Evolutionary conservation across 2,797 vertebrate species (phyloP), one percentile per base, ranked within the genome.

Genomic region (Bradypodion pumilum): DNA sequence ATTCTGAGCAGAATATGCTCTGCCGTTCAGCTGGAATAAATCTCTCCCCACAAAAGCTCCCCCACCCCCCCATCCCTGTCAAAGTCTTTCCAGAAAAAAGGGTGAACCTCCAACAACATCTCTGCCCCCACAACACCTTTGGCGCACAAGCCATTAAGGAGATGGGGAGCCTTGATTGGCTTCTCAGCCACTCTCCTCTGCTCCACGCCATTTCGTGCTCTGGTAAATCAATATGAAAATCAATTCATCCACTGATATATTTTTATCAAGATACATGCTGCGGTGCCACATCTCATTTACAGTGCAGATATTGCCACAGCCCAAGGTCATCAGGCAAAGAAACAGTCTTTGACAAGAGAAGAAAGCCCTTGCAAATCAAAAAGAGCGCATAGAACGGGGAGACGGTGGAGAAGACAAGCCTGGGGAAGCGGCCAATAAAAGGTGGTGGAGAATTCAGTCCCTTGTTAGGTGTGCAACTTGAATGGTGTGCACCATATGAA

Each of bases 251-350:
- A 86, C 92, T 63, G 66, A 92, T 94, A 89, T 89, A 44, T 87
- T 93, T n/a, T 94, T 89, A 95, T 93, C 92, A 90, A 87, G 94
- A 93, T 70, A 27, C 84, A 91, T 90, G 90, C 62, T 46, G 90
- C 21, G 1, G 84, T 90, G 92, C 94, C 94, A 93, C 86, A 82
- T 92, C 92, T 93, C 79, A 10, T 91, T 90, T 87, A 91, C 79
- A 78, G 92, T 4, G 1, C 42, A 2, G 82, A 82, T 27, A 85
- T 89, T 19, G 8, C 3, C 75, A 77, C 85, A 74, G 87, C 44
- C 89, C 93, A 94, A 94, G 94, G 95, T 94, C 94, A 91, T 89
- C 0, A 5, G 87, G 59, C 85, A 78, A 90, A 90, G 76, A 75
- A 86, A 86, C 74, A 0, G 7, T 15, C 91, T 69, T 80, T 78